phyloP scores from a whole-genome alignment of 2,888 invertebrate species.

The Belgica antarctica region DNA sequence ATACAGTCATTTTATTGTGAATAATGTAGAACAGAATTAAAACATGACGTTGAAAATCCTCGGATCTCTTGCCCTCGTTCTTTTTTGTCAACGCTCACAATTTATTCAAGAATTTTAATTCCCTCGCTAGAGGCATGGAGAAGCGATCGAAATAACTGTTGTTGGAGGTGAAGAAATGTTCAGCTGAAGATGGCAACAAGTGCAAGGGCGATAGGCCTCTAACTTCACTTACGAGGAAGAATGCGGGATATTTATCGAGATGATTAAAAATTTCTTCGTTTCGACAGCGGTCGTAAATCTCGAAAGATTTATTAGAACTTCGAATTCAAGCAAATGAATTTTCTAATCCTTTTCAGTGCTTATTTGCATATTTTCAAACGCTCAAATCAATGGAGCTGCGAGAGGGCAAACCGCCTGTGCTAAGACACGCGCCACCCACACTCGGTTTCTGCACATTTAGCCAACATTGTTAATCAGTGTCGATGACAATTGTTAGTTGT shows the following conservation, averaged over 20 bases:
- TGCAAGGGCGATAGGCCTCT: not conserved
- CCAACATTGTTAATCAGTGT: constrained; percentile 12
- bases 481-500: constrained; percentile 8
- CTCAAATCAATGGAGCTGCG: not conserved
- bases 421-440: not conserved
- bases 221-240: not conserved
- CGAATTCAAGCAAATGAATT: not conserved
- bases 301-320: constrained; percentile 20
- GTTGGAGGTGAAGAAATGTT: not conserved
- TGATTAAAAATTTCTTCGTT: constrained; percentile 8
- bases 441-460: not conserved
- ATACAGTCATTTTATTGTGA: not conserved
- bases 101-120: constrained; percentile 19
- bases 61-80: not conserved
- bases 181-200: not conserved
- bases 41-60: constrained; percentile 10
- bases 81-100: not conserved
- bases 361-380: not conserved
- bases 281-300: constrained; percentile 2
- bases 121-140: not conserved
- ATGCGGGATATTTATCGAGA: not conserved
- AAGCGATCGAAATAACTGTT: not conserved
- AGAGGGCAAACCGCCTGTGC: not conserved
- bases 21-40: constrained; percentile 8
- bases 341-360: constrained; percentile 9